Base-by-base conservation (phyloP, 2,113 vertebrate genomes). In the Gallinago paraguaiae region DNA sequence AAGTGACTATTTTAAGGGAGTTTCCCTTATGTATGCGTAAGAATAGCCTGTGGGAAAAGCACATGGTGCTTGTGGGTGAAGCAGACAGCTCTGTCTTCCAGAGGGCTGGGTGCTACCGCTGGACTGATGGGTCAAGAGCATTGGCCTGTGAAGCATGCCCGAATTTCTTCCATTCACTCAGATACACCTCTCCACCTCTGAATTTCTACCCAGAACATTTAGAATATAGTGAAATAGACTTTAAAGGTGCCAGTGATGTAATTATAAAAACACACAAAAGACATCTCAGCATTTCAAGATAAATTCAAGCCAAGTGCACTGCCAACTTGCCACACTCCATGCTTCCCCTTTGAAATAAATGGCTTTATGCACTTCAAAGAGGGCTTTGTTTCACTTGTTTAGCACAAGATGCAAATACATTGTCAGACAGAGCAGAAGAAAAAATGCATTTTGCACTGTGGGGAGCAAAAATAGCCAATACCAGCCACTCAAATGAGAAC, bases 301-400 rank as follows among this genome's bases (percentile, higher is more conserved):
- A 82, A 91, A 96, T 65, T 91, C 80, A 27, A 95, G 86, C 83
- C 95, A 92, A 97, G 61, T 48, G 68, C 77, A 31, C 77, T 91
- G 93, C 93, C 93, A 94, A 91, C 77, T 20, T 72, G 95, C 93
- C 91, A 93, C 91, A 79, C 83, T 95, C 85, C 3, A 0, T 70
- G 88, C 86, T 25, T 89, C 92, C 83, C 86, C 91, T 97, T 96
- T 95, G 95, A 96, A 96, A 96, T 76, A 76, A 82, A 89, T 71
- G 91, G 91, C 88, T 97, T 87, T 30, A 15, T 65, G 54, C 74
- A 96, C 84, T 96, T 95, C 96, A 97, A 96, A 97, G 95, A 90
- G 82, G 74, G 54, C 80, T 97, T 80, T 92, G 77, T 84, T 89
- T 94, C 93, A 91, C 86, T 94, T 91, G 69, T 84, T 94, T 92